Percentiles rank a stretch among this genome's conserved stretches.
phyloP scores from a whole-genome alignment of 2,888 invertebrate genomes.

The Coleophora flavipennella region DNA sequence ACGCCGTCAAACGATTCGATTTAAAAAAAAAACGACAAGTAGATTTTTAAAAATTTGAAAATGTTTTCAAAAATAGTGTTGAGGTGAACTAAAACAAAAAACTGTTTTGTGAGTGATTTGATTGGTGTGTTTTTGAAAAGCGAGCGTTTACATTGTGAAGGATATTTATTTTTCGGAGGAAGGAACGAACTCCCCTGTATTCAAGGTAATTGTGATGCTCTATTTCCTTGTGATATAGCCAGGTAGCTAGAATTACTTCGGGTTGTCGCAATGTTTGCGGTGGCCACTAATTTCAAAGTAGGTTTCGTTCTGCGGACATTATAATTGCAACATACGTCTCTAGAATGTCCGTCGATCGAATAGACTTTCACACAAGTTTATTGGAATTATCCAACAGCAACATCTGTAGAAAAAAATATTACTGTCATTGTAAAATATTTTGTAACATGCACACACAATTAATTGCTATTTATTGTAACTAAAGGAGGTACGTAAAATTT shows the following conservation, averaged over 20 bases:
- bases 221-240: slow-evolving; percentile 18
- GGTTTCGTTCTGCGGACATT: slow-evolving; percentile 41
- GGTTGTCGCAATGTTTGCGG: slow-evolving; percentile 33
- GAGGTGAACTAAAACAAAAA: slow-evolving; percentile 41
- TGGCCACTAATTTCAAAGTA: slow-evolving; percentile 43
- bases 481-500: too few relatives aligned
- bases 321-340: slow-evolving; percentile 53
- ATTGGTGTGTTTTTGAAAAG: slow-evolving; percentile 16
- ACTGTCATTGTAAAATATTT: neutral
- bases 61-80: slow-evolving; percentile 56
- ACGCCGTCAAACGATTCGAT: slow-evolving; percentile 5
- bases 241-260: slow-evolving; percentile 15
- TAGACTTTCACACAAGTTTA: slow-evolving; percentile 41
- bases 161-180: slow-evolving; percentile 31
- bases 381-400: slow-evolving; percentile 22
- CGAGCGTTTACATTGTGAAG: slow-evolving; percentile 33
- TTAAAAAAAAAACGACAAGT: slow-evolving; percentile 29
- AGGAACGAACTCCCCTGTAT: slow-evolving; percentile 32
- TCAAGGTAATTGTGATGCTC: slow-evolving; percentile 43
- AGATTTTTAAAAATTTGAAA: slow-evolving; percentile 37
- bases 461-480: too few relatives aligned
- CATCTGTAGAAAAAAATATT: too few relatives aligned
- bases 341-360: slow-evolving; percentile 31
- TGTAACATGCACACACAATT: neutral
- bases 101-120: slow-evolving; percentile 25